These are phyloP conservation scores for Drosophila niveifrons DNA, from an alignment of 2,888 invertebrate species.

Conservation along the genomic window DNA sequence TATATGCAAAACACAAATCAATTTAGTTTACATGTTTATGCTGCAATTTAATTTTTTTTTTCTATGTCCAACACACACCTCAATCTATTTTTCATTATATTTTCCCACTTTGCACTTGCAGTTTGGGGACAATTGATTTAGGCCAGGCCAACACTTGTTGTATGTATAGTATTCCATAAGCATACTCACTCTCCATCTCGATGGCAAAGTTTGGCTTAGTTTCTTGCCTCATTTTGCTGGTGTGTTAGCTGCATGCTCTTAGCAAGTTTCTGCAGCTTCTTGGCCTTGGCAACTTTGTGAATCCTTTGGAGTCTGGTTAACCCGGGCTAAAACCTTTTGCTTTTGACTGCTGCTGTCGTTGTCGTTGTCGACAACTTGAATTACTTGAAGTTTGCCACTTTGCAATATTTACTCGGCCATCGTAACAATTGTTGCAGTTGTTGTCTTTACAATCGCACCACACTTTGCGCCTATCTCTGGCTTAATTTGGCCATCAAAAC, in stretches of 20 bases:
- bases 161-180: neutral
- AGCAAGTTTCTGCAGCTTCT: slow-evolving; percentile 48
- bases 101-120: too few relatives aligned
- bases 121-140: slow-evolving; percentile 44
- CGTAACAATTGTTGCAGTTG: slow-evolving; percentile 41
- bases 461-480: slow-evolving; percentile 38
- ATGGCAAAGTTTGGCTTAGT: slow-evolving; percentile 45
- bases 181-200: slow-evolving; percentile 1
- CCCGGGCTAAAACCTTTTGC: slow-evolving; percentile 37
- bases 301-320: slow-evolving; percentile 49
- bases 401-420: slow-evolving; percentile 41
- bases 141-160: slow-evolving; percentile 19
- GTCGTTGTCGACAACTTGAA: slow-evolving; percentile 55
- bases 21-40: too few relatives aligned
- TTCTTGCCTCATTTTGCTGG: slow-evolving; percentile 18
- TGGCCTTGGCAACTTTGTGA: slow-evolving; percentile 37
- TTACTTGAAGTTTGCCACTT: slow-evolving; percentile 62
- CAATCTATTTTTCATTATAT: too few relatives aligned
- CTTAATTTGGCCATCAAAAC: slow-evolving; percentile 67
- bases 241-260: slow-evolving; percentile 38
- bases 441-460: neutral
- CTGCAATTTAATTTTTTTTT: too few relatives aligned
- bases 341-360: neutral
- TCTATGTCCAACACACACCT: too few relatives aligned
- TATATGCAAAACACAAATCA: too few relatives aligned